A percentile compares a stretch with the other conserved stretches of the same genome.
Evolutionary conservation across 2,888 invertebrate genomes (phyloP).

Genomic region (Drosophila nr. fundita): DNA sequence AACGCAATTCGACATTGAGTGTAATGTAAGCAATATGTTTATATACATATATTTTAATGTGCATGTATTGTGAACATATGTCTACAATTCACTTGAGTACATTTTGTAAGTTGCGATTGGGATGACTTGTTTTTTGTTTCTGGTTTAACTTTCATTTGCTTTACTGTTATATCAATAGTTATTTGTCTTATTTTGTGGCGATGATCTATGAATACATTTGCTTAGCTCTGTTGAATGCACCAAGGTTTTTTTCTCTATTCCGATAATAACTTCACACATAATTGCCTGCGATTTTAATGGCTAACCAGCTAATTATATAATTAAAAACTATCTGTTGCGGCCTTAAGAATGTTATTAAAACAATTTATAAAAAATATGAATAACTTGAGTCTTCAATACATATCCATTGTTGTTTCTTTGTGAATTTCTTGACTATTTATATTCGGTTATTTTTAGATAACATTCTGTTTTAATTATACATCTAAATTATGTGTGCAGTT

Average conservation of each 20-base stretch:
- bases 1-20: slow-evolving; percentile 31
- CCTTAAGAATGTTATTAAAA: not conserved
- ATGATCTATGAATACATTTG: slow-evolving; percentile 18
- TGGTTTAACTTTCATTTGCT: slow-evolving; percentile 5
- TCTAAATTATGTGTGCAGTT: not conserved
- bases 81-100: slow-evolving; percentile 10
- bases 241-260: slow-evolving; percentile 41
- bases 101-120: slow-evolving; percentile 29
- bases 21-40: slow-evolving; percentile 2
- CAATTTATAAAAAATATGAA: not conserved
- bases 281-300: slow-evolving; percentile 23
- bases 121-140: slow-evolving; percentile 15
- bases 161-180: slow-evolving; percentile 48
- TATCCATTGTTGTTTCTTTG: not conserved
- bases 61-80: not conserved
- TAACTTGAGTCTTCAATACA: not conserved
- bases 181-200: slow-evolving; percentile 12
- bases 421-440: not conserved
- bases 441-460: not conserved
- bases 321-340: slow-evolving; percentile 19
- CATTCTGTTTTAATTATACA: not conserved
- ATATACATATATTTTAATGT: not conserved
- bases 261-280: slow-evolving; percentile 35
- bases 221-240: not conserved
- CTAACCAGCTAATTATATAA: slow-evolving; percentile 22